Percentiles rank a stretch among this genome's conserved stretches.
Conservation (phyloP, 2,888 invertebrate genomes). For the Troides oblongomaculatus region DNA sequence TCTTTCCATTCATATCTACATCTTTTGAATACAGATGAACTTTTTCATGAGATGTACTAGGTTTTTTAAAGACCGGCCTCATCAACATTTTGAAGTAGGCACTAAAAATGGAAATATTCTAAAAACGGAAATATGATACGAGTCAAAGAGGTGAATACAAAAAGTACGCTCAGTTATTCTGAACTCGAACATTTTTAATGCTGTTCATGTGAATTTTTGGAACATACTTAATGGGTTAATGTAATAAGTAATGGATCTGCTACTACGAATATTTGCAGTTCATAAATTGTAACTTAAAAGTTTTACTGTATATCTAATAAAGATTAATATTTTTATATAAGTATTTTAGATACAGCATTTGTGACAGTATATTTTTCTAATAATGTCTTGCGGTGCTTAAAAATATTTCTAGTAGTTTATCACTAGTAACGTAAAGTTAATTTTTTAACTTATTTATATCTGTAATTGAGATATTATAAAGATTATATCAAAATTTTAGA, state of each 20-base stretch:
- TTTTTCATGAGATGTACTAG: slow-evolving; percentile 20
- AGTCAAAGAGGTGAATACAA: slow-evolving; percentile 11
- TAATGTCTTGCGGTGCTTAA: too few species aligned
- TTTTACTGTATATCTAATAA: not conserved
- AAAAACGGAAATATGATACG: slow-evolving; percentile 16
- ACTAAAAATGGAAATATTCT: slow-evolving; percentile 18
- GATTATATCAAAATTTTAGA: too few species aligned
- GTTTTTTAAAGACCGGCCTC: slow-evolving; percentile 20
- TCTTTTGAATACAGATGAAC: slow-evolving; percentile 18
- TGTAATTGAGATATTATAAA: too few species aligned
- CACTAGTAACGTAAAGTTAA: too few species aligned
- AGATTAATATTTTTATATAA: not conserved
- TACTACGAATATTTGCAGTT: not conserved
- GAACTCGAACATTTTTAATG: slow-evolving; percentile 6
- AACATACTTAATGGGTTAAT: slow-evolving; percentile 8
- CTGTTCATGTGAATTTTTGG: slow-evolving; percentile 9
- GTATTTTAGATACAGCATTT: not conserved
- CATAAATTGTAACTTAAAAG: not conserved
- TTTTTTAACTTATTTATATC: too few species aligned
- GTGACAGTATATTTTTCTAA: too few species aligned
- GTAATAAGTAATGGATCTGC: not conserved
- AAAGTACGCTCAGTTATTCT: slow-evolving; percentile 8
- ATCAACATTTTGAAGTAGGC: slow-evolving; percentile 21
- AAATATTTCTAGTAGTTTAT: too few species aligned
- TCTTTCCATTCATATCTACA: slow-evolving; percentile 19